phyloP scores from a whole-genome alignment of 2,113 vertebrate species.

The Ptyas mucosa region DNA sequence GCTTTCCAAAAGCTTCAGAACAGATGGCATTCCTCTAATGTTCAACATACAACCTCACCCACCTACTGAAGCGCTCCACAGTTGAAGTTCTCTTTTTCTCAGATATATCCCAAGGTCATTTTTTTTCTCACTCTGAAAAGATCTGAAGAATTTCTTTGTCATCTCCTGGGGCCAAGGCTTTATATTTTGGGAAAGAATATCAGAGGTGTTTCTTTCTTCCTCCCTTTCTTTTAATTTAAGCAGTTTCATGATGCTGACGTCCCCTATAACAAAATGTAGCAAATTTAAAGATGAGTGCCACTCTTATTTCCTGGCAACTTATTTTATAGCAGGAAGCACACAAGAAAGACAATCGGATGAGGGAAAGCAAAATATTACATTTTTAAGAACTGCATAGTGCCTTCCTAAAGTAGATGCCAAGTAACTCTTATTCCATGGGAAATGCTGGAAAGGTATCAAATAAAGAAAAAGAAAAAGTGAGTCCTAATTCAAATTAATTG shows the following conservation, averaged over 20 bases:
- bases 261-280: not conserved
- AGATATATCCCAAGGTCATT: not conserved
- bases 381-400: not conserved
- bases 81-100: not conserved
- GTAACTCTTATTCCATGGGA: not conserved
- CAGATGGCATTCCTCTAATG: not conserved
- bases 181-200: not conserved
- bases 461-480: not conserved
- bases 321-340: not conserved
- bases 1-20: not conserved
- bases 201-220: not conserved
- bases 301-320: not conserved
- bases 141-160: not conserved
- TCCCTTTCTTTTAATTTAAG: not conserved
- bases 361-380: not conserved
- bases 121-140: not conserved
- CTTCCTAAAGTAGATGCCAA: not conserved
- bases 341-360: not conserved
- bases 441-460: not conserved
- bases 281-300: not conserved
- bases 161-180: not conserved
- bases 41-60: not conserved
- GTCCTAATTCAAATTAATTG: not conserved
- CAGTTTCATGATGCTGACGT: not conserved
- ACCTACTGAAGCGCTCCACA: not conserved